Evolutionary conservation across 2,113 vertebrate genomes (phyloP), one percentile per base, ranked within the genome.

Genomic region (Psittacus erithacus): DNA sequence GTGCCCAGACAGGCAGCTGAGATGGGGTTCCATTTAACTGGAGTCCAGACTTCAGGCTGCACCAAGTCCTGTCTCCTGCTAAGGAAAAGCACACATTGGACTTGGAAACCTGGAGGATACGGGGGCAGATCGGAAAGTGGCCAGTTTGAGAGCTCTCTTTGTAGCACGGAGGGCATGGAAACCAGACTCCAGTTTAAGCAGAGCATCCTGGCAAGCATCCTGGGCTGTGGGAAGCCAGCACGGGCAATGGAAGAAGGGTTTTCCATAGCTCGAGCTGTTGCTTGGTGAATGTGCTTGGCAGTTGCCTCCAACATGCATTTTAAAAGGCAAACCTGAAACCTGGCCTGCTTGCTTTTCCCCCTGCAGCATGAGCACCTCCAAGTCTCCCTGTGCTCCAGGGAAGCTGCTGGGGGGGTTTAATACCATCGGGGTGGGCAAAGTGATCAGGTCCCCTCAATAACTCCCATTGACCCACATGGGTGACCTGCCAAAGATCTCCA

Each of bases 1-100:
- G 18, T 6, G 47, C 89, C 55, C n/a, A 7, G 14, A 3, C 16
- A 13, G 44, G 9, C 6, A 6, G 33, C 28, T 49, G 74, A 7
- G 5, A 1, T 0, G 10, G 46, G 5, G 83, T 46, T 63, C 31
- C 17, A 0, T 5, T 20, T 6, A 17, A 33, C 24, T 1, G 0
- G 35, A 22, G 52, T 17, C 77, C 13, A 20, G 52, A 12, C 27
- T 47, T 23, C 2, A 33, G 28, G 33, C 53, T 25, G 57, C 4
- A 6, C 52, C 13, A 13, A 3, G 13, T 12, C 59, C 4, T 20
- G 4, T 15, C 35, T 65, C 35, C 83, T 41, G n/a, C 64, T 0
- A 17, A 46, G 52, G 46, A 24, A 43, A n/a, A 62, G 13, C 60
- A 6, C 1, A 2, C 3, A 0, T 1, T 6, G 83, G 16, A 5